Conservation (phyloP, 2,888 invertebrate species). For the Cheilosia urbana region DNA sequence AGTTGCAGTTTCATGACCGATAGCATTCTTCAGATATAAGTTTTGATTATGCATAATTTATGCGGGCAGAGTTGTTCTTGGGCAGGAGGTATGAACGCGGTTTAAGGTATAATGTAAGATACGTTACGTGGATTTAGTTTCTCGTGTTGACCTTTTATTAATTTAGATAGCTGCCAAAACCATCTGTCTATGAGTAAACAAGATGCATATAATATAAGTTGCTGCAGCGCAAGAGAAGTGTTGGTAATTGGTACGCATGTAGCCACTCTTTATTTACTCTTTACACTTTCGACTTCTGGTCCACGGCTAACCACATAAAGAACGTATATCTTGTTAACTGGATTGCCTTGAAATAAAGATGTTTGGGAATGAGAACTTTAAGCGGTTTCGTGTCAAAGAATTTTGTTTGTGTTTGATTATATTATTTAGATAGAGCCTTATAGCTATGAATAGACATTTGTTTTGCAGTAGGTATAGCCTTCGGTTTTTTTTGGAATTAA, state of each 20-base stretch:
- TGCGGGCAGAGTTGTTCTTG: background rate
- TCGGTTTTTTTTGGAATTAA: background rate
- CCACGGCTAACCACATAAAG: slow-evolving; percentile 50
- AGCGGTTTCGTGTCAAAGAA: background rate
- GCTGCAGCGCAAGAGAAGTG: background rate
- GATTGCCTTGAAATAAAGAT: slow-evolving; percentile 55
- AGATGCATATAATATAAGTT: background rate
- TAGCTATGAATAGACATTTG: background rate
- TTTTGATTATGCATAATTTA: background rate
- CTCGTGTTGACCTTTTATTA: background rate
- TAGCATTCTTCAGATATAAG: background rate
- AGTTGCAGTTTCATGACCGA: slow-evolving; percentile 20
- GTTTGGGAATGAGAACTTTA: slow-evolving; percentile 53
- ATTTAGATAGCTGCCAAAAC: background rate
- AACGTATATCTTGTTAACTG: slow-evolving; percentile 28
- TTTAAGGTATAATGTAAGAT: background rate
- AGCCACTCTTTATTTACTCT: no score
- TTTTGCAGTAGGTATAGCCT: background rate
- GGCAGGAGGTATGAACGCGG: background rate
- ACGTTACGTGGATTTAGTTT: background rate
- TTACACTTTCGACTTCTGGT: slow-evolving; percentile 14
- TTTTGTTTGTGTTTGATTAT: background rate
- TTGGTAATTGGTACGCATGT: background rate
- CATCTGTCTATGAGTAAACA: slow-evolving; percentile 6
- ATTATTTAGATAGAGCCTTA: background rate